phyloP scores from a whole-genome alignment of 2,888 invertebrate genomes.

The Leucania comma region DNA sequence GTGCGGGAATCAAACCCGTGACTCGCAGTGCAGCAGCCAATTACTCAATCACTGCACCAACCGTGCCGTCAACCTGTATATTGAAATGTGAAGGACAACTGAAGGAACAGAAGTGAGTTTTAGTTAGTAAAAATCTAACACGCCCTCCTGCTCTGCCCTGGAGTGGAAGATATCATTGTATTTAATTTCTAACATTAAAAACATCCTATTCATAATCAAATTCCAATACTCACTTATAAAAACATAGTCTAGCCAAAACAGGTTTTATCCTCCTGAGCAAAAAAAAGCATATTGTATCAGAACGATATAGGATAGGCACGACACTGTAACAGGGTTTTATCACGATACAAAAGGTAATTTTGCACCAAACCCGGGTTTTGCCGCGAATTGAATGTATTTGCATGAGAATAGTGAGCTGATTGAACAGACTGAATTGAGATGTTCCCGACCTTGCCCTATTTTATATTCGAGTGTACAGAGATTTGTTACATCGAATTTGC shows the following conservation, averaged over 20 bases:
- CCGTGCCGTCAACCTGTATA: too few relatives aligned
- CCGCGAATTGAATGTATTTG: slow-evolving; percentile 59
- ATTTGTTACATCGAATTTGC: slow-evolving; percentile 1
- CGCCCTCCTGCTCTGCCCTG: too few relatives aligned
- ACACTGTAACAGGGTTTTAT: slow-evolving; percentile 39
- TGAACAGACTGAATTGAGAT: slow-evolving; percentile 50
- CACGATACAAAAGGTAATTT: slow-evolving; percentile 39
- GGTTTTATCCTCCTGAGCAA: background rate
- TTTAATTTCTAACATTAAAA: too few relatives aligned
- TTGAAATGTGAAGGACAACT: too few relatives aligned
- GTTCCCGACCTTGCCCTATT: slow-evolving; percentile 27
- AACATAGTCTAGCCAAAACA: background rate
- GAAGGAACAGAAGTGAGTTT: too few relatives aligned
- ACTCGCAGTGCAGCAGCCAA: too few relatives aligned
- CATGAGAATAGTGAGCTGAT: slow-evolving; percentile 62
- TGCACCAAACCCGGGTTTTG: slow-evolving; percentile 20
- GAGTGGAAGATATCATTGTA: too few relatives aligned
- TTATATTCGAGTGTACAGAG: slow-evolving; percentile 2
- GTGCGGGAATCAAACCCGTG: too few relatives aligned
- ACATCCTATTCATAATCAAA: background rate
- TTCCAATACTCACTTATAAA: background rate
- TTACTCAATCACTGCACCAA: too few relatives aligned
- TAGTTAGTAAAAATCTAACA: too few relatives aligned
- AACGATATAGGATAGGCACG: background rate
- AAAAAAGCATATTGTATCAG: slow-evolving; percentile 5